Conservation (phyloP, 1,140 invertebrate species). For the Rhizoglyphus robini region DNA sequence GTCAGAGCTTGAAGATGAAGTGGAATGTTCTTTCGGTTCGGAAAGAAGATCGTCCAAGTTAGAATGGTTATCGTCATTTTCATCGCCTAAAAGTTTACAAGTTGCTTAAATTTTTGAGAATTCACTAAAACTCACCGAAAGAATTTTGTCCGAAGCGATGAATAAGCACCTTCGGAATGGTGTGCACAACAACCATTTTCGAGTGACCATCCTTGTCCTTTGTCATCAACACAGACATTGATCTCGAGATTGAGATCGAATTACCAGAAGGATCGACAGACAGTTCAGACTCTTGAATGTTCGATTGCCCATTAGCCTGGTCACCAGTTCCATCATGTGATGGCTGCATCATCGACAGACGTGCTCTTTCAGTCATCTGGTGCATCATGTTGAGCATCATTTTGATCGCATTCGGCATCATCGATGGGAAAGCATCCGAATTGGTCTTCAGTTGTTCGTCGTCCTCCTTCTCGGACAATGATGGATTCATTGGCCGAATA, state of each 20-base stretch:
- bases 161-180: not conserved
- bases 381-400: not conserved
- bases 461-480: not conserved
- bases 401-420: not conserved
- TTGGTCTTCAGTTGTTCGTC: not conserved
- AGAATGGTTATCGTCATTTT: no score
- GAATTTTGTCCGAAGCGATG: not conserved
- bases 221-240: conserved; percentile 2
- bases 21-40: no score
- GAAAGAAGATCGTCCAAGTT: no score
- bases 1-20: no score
- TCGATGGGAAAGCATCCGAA: not conserved
- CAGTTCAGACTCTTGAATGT: not conserved
- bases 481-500: not conserved
- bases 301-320: not conserved
- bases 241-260: not conserved
- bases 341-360: not conserved
- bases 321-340: not conserved
- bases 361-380: not conserved
- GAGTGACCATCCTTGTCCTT: not conserved
- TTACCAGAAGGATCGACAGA: not conserved
- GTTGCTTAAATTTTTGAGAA: no score
- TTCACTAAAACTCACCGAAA: no score
- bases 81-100: no score
- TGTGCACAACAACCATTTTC: not conserved